phyloP scores from a whole-genome alignment of 2,888 invertebrate species.

The Macaria notata region DNA sequence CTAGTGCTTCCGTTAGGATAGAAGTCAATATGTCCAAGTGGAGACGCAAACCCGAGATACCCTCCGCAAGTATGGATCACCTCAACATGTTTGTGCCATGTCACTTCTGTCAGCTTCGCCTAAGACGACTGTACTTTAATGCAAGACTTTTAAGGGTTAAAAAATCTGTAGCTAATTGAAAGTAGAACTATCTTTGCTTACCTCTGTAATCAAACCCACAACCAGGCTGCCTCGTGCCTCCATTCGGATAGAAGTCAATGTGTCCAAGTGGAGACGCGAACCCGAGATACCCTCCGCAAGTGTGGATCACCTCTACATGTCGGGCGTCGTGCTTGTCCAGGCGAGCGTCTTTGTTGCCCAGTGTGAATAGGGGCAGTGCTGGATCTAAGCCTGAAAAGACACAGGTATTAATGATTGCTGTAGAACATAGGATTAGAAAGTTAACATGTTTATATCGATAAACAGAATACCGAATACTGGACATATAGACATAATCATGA shows the following conservation, averaged over 20 bases:
- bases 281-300: constrained; percentile 84
- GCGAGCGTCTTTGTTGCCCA: constrained; percentile 76
- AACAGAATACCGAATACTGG: too few species aligned
- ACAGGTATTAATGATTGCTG: too few species aligned
- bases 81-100: constrained; percentile 68
- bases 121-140: too few species aligned
- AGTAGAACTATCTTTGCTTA: constrained; percentile 30
- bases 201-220: constrained; percentile 80
- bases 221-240: constrained; percentile 82
- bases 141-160: too few species aligned
- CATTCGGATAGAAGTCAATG: constrained; percentile 85
- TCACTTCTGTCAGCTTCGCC: too few species aligned
- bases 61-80: constrained; percentile 85
- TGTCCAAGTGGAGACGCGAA: constrained; percentile 82
- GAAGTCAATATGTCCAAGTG: constrained; percentile 84
- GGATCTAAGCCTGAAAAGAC: constrained; percentile 78
- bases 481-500: too few species aligned
- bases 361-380: constrained; percentile 80
- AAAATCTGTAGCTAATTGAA: too few species aligned
- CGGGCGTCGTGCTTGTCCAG: constrained; percentile 82
- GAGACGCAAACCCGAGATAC: constrained; percentile 81
- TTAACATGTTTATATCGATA: too few species aligned
- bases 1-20: constrained; percentile 83
- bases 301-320: constrained; percentile 84
- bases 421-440: too few species aligned